Conservation (phyloP, 2,797 vertebrate genomes). For the Eulemur albifrons region DNA sequence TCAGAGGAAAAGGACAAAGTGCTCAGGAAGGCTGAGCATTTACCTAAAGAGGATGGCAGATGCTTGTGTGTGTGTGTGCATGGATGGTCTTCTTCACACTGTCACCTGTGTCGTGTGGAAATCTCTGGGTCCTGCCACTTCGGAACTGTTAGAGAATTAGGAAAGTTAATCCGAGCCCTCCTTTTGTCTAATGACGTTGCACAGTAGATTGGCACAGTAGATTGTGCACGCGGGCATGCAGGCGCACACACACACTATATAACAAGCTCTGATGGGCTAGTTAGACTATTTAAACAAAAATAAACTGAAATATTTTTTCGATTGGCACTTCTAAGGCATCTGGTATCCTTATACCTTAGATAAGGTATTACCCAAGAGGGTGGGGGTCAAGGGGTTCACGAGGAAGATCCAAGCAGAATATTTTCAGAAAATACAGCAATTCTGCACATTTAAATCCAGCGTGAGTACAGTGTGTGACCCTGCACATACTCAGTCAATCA, state of each 20-base stretch:
- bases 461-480: background rate
- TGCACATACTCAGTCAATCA: background rate
- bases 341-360: background rate
- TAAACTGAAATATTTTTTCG: background rate
- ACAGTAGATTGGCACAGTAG: background rate
- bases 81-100: background rate
- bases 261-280: too few species aligned
- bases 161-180: background rate
- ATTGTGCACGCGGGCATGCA: rapidly evolving
- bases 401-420: background rate
- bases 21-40: background rate
- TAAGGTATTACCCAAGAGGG: background rate
- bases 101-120: background rate
- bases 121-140: background rate
- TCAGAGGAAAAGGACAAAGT: background rate
- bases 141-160: background rate
- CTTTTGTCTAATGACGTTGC: background rate
- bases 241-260: background rate
- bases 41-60: background rate
- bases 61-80: too few species aligned
- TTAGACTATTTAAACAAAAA: background rate
- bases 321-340: background rate
- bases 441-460: background rate
- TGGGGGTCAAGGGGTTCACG: background rate
- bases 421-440: background rate